Conservation (phyloP, 2,797 vertebrate species). For the Ciconia nigra region DNA sequence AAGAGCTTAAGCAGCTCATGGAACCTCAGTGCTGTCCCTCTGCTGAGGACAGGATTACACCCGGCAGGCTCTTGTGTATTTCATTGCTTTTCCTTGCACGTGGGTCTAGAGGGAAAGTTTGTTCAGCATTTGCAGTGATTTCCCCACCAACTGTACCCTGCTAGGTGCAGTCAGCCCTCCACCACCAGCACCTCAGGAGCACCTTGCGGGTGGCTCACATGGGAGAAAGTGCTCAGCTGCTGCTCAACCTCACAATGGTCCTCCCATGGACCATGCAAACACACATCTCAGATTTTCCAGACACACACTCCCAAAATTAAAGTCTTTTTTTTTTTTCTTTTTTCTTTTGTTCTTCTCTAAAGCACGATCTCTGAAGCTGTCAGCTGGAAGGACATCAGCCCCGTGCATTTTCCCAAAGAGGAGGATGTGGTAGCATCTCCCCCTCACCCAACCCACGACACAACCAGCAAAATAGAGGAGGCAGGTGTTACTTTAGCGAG, state of each 20-base stretch:
- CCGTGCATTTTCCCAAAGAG: not conserved
- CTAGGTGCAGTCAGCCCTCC: not conserved
- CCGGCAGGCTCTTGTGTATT: rapidly evolving
- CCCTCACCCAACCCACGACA: not conserved
- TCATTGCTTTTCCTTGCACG: not conserved
- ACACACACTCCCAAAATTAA: not conserved
- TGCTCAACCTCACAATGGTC: not conserved
- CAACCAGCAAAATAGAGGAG: not conserved
- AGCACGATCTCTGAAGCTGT: not conserved
- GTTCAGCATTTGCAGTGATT: not conserved
- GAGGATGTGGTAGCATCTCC: not conserved
- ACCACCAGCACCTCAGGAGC: not conserved
- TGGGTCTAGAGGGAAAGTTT: not conserved
- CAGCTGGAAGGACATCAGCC: not conserved
- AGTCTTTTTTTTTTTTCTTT: not conserved
- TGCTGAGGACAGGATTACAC: rapidly evolving
- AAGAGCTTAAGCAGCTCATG: not conserved
- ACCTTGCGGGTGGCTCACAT: not conserved
- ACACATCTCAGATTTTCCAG: not conserved
- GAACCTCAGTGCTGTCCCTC: not conserved
- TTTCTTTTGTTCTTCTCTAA: not conserved
- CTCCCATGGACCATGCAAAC: not conserved
- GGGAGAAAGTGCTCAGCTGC: not conserved
- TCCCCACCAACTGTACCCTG: not conserved
- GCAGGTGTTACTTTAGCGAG: not conserved